phyloP scores from a whole-genome alignment of 2,888 invertebrate species.

The Oxycera nigricornis region DNA sequence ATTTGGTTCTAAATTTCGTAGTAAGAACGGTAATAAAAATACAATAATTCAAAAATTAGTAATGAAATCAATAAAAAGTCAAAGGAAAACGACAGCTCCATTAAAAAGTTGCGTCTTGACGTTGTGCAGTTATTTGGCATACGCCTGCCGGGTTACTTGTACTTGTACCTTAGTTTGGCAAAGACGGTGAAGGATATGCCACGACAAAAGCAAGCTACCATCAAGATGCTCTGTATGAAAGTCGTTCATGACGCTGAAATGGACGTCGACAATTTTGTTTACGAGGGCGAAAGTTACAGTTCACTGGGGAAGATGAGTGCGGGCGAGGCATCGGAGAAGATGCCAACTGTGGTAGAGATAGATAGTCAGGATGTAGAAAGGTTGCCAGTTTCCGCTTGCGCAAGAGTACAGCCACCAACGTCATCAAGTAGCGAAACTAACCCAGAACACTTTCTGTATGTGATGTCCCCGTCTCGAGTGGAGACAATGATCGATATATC shows the following conservation, averaged over 20 bases:
- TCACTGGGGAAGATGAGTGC: neutral
- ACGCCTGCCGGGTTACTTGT: too few relatives aligned
- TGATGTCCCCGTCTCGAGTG: constrained; percentile 61
- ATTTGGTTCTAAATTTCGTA: too few relatives aligned
- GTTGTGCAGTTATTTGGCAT: too few relatives aligned
- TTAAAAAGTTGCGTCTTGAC: too few relatives aligned
- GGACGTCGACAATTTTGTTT: constrained; percentile 55
- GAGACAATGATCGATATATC: constrained; percentile 62
- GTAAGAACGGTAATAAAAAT: too few relatives aligned
- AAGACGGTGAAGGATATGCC: constrained; percentile 60
- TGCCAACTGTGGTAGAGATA: neutral
- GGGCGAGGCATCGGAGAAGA: too few relatives aligned
- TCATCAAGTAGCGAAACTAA: constrained; percentile 47
- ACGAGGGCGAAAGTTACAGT: constrained; percentile 21
- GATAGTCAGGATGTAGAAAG: neutral
- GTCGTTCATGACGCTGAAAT: constrained; percentile 61
- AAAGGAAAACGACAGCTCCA: too few relatives aligned
- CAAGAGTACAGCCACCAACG: neutral
- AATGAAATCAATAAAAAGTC: too few relatives aligned
- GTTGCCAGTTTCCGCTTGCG: neutral
- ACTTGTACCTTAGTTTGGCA: constrained; percentile 58
- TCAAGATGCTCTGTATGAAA: constrained; percentile 62
- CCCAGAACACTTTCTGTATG: constrained; percentile 60
- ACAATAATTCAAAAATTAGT: too few relatives aligned
- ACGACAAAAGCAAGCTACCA: constrained; percentile 58